A percentile compares a stretch with the other conserved stretches of the same genome.
Conservation (phyloP, 2,797 vertebrate species). For the Microhierax caerulescens region DNA sequence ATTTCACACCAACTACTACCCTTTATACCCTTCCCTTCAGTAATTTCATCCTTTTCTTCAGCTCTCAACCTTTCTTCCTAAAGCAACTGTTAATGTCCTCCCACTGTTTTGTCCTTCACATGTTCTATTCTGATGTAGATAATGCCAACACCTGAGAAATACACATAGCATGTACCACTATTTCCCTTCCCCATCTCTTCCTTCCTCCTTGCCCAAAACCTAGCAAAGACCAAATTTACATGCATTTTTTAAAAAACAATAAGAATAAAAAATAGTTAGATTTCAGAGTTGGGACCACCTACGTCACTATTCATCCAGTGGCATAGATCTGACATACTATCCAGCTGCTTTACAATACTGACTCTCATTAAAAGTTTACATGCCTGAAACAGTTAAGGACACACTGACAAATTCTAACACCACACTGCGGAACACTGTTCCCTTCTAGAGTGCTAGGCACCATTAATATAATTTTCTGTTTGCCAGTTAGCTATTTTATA, state of each 20-base stretch:
- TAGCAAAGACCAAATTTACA: background rate
- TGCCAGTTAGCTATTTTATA: background rate
- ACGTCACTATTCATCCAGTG: background rate
- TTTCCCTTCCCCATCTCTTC: background rate
- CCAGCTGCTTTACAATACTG: background rate
- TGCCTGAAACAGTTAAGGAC: too few species aligned
- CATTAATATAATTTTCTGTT: background rate
- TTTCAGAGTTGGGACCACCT: background rate
- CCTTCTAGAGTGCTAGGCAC: background rate
- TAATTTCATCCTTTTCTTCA: background rate
- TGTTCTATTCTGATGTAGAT: background rate
- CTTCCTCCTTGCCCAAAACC: background rate
- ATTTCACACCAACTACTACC: background rate
- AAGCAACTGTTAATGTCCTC: background rate
- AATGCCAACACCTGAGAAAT: background rate
- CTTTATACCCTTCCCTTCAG: background rate
- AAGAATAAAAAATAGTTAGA: background rate
- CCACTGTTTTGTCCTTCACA: fast-evolving
- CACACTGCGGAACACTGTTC: background rate
- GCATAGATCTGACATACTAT: fast-evolving
- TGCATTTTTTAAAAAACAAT: background rate
- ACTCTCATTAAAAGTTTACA: background rate
- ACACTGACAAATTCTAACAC: background rate
- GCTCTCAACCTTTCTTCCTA: background rate
- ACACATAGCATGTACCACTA: fast-evolving